Evolutionary conservation across 2,797 vertebrate genomes (phyloP).

Genomic region (Avahi laniger): DNA sequence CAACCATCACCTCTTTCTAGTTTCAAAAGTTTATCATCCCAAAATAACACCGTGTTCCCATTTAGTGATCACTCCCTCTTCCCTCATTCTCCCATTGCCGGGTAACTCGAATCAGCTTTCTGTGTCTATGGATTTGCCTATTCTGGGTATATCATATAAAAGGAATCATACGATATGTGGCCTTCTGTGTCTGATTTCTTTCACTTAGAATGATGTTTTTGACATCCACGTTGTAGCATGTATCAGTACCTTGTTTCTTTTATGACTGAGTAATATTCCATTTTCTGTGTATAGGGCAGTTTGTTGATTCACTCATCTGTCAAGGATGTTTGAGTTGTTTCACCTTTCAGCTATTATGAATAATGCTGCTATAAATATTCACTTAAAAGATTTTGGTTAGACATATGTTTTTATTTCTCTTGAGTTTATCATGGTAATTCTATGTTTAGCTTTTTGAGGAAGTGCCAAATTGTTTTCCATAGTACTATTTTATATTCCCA

Average conservation of each 20-base stretch:
- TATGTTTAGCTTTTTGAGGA: background rate
- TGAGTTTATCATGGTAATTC: background rate
- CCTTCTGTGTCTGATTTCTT: background rate
- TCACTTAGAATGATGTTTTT: background rate
- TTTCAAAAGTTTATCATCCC: background rate
- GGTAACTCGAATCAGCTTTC: background rate
- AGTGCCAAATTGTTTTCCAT: background rate
- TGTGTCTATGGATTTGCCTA: background rate
- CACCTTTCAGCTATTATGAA: background rate
- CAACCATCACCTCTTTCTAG: background rate
- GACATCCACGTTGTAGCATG: rapidly evolving
- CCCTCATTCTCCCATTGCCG: background rate
- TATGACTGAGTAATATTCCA: background rate
- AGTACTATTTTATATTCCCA: background rate
- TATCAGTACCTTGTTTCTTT: background rate
- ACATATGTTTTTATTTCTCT: background rate
- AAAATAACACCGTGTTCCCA: background rate
- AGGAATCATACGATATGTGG: background rate
- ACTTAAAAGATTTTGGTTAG: background rate
- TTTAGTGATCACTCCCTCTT: background rate
- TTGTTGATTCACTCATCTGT: background rate
- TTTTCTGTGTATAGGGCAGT: background rate
- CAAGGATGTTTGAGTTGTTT: background rate
- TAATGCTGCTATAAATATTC: background rate
- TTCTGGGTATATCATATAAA: background rate